Evolutionary conservation across 2,888 invertebrate genomes (phyloP), one percentile per base, ranked within the genome.

Genomic region (Nemoura dubitans): DNA sequence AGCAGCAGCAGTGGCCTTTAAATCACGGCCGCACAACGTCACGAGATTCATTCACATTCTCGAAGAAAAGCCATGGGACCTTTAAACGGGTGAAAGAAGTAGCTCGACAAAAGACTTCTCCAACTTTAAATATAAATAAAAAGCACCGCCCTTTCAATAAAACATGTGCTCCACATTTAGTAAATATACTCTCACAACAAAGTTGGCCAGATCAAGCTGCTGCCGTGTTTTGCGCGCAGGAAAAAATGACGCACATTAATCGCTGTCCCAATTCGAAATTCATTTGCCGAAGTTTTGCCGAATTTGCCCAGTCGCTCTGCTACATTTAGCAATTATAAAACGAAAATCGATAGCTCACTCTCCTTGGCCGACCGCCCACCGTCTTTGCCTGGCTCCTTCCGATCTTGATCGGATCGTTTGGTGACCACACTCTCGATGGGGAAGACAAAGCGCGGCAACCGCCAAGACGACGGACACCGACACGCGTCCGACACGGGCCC

Each of bases 21-120:
- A n/a, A n/a, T n/a, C n/a, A n/a, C 36, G 36, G 36, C 36, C 36
- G 10, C 36, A 7, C 59, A 59, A 21, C 59, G 3, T 59, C 59
- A 59, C 59, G 59, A 59, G 6, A 59, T 59, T 59, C 59, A 59
- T 59, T 59, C 59, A 59, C 59, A 3, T 59, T 59, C 59, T 59
- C 59, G 59, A 59, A 59, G 59, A 59, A 59, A 59, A 59, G 59
- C 59, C 36, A 59, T 21, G 59, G 59, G 59, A 59, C 59, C 59
- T 59, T 59, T 59, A 59, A 59, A 59, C 21, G 59, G 59, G 21
- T 59, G 59, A 59, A 59, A 59, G 59, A 59, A 59, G 16, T 59
- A 10, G 16, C 59, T 21, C 59, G 59, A 59, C 59, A 59, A 59
- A 59, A 59, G 59, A 21, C 59, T 21, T 59, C 59, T 59, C 59